Base-by-base conservation (phyloP, 2,113 vertebrate species). In the Anhinga anhinga region DNA sequence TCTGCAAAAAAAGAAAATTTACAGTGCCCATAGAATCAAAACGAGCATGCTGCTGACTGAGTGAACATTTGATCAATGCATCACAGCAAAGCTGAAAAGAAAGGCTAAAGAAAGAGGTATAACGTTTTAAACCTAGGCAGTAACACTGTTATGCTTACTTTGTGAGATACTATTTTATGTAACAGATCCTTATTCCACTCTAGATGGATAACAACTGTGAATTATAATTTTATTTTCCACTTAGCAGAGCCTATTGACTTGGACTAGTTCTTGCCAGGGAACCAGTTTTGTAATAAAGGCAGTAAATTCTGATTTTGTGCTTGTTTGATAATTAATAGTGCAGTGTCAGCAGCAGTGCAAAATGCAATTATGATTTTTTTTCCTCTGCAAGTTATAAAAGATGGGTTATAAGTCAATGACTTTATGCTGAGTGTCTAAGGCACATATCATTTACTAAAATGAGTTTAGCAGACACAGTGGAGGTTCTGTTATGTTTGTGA, bases 221-320 rank as follows among this genome's bases (percentile, higher is more conserved):
- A 96, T 90, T 92, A 88, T 92, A 93, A 89, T 94, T 97, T 95
- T 83, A 84, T 94, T 95, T 96, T 95, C 77, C 91, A 96, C 85
- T 96, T 96, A 85, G 32, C 20, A 8, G 50, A 96, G 65, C 44
- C 84, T 93, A 90, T 90, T 95, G 89, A 91, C 84, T 95, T n/a
- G 34, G 34, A 82, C 73, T 87, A 86, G 66, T 42, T 95, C 90
- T 86, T 96, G 79, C 72, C 76, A 84, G 82, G 90, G 86, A 95
- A 86, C 34, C 16, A 73, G 83, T 95, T 97, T 96, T 27, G 34
- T 76, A 95, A 91, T 86, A 89, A 95, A 96, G 86, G 73, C 80
- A 90, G 92, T 95, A 97, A 95, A 93, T 95, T 85, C 40, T 70
- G 53, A 86, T 91, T 90, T 96, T 97, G 96, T 96, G 79, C 94